phyloP scores from a whole-genome alignment of 2,888 invertebrate species.

The Himalopsyche kuldschensis region DNA sequence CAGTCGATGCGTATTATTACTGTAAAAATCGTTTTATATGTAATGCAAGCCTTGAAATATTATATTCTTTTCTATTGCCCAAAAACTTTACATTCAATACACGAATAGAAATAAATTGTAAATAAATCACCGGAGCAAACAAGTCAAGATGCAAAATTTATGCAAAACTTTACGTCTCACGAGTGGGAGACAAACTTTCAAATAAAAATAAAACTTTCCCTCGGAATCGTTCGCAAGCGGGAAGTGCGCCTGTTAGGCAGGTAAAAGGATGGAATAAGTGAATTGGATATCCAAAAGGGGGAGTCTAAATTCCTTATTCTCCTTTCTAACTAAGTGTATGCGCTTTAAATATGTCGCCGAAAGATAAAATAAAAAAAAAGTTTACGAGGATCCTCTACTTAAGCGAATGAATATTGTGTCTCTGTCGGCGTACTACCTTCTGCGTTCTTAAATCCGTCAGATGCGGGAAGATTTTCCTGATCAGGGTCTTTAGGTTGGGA shows the following conservation, averaged over 20 bases:
- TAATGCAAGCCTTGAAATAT: no score
- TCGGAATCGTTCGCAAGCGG: conserved; percentile 21
- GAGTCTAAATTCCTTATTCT: neutral
- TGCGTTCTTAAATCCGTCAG: conserved; percentile 13
- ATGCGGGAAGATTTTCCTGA: conserved; percentile 15
- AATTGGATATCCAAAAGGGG: conserved; percentile 27
- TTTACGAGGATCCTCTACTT: conserved; percentile 38
- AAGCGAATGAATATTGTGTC: conserved; percentile 33
- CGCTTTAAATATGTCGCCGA: conserved; percentile 38
- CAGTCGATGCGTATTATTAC: no score
- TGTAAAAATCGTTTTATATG: no score
- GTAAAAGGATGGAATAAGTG: conserved; percentile 39
- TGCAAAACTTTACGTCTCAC: neutral
- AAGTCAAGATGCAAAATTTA: neutral
- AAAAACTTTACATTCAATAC: neutral
- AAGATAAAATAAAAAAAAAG: conserved; percentile 32
- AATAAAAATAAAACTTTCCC: conserved; percentile 1
- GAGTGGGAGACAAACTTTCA: neutral
- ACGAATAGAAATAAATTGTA: neutral
- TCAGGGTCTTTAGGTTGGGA: conserved; percentile 15
- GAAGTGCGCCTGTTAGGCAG: conserved; percentile 38
- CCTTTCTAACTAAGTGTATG: conserved; percentile 26
- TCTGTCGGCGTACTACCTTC: neutral
- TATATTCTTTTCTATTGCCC: neutral
- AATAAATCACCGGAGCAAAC: neutral